A percentile compares a stretch with the other conserved stretches of the same genome.
These are phyloP conservation scores for Drosophila albomicans DNA, from an alignment of 1,140 invertebrate genomes.

Conservation along the genomic window DNA sequence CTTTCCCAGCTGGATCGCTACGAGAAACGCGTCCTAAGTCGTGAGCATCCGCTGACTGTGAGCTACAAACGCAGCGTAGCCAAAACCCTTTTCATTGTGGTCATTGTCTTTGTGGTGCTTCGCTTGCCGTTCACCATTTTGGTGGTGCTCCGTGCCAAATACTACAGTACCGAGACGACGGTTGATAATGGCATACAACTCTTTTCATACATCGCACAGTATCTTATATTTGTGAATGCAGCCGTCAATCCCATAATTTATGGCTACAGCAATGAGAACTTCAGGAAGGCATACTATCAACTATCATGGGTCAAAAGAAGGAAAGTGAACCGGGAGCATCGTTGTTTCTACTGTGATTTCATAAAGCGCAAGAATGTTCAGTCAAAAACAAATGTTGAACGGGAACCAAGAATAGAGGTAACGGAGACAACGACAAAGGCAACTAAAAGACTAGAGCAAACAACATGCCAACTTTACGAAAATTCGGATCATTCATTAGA, in stretches of 20 bases:
- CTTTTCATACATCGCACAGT: slow-evolving; percentile 89
- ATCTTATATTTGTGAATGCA: slow-evolving; percentile 89
- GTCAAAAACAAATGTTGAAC: background rate
- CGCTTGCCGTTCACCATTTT: slow-evolving; percentile 89
- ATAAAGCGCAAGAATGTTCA: slow-evolving; percentile 39
- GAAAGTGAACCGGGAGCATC: background rate
- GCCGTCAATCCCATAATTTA: slow-evolving; percentile 91
- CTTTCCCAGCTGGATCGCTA: slow-evolving; percentile 86
- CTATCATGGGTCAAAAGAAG: slow-evolving; percentile 57
- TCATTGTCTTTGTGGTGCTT: slow-evolving; percentile 88
- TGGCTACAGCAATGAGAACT: slow-evolving; percentile 89
- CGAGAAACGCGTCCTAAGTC: slow-evolving; percentile 86
- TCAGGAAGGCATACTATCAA: slow-evolving; percentile 87
- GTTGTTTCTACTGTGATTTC: slow-evolving; percentile 66
- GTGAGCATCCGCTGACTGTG: slow-evolving; percentile 86
- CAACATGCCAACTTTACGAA: background rate
- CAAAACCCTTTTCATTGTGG: slow-evolving; percentile 89
- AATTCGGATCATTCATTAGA: background rate
- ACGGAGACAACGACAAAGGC: slow-evolving; percentile 9
- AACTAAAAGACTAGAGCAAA: slow-evolving; percentile 21
- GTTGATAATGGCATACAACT: slow-evolving; percentile 86
- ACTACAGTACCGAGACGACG: slow-evolving; percentile 69
- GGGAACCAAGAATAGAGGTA: slow-evolving; percentile 5
- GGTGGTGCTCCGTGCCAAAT: slow-evolving; percentile 87
- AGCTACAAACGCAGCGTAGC: slow-evolving; percentile 89